Percentiles rank a stretch among this genome's conserved stretches.
Evolutionary conservation across 2,888 invertebrate genomes (phyloP).

Genomic region (Pachymerium ferrugineum): DNA sequence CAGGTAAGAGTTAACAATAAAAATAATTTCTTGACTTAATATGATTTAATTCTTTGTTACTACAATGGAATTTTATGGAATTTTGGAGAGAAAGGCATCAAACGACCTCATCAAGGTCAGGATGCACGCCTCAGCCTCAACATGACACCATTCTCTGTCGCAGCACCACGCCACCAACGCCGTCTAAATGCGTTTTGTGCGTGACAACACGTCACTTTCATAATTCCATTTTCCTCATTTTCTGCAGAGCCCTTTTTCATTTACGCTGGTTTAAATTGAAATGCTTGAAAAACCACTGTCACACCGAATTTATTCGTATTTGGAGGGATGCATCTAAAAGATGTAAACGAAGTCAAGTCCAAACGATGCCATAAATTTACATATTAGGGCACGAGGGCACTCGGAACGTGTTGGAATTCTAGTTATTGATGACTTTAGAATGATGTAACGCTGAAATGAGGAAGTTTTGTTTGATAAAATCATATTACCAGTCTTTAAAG

Average conservation of each 20-base stretch:
- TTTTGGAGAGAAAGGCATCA: not conserved
- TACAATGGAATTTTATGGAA: not conserved
- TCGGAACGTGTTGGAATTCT: not conserved
- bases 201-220: conserved; percentile 3
- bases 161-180: not conserved
- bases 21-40: no score
- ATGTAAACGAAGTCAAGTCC: not conserved
- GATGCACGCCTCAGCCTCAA: not conserved
- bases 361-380: not conserved
- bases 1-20: no score
- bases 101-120: not conserved
- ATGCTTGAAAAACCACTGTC: not conserved
- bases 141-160: not conserved
- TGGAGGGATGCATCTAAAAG: not conserved
- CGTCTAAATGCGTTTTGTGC: not conserved
- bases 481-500: not conserved
- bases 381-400: not conserved
- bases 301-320: not conserved
- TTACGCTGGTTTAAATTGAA: not conserved
- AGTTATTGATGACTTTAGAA: not conserved
- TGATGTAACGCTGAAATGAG: not conserved
- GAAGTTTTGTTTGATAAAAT: not conserved
- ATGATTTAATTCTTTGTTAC: no score
- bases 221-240: not conserved
- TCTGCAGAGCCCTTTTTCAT: not conserved